Conservation (phyloP, 2,888 invertebrate species). For the Apoda limacodes region DNA sequence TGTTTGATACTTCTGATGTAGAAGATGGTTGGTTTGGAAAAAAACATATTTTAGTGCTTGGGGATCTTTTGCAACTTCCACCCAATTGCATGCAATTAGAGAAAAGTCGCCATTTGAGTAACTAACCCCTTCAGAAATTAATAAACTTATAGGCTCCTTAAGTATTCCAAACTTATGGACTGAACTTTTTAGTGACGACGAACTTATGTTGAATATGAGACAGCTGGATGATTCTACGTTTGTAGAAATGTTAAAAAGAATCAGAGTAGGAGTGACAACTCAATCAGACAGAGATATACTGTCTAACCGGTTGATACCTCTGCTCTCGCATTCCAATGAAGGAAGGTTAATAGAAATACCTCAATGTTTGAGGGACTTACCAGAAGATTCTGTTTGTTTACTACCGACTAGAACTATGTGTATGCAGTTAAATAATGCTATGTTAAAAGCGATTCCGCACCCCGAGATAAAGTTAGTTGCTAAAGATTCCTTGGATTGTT, state of each 20-base stretch:
- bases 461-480: too few species aligned
- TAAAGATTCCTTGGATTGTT: too few species aligned
- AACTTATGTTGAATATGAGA: conserved; percentile 3
- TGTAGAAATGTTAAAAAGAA: conserved; percentile 2
- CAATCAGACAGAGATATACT: conserved; percentile 4
- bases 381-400: conserved; percentile 8
- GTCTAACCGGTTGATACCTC: conserved; percentile 2
- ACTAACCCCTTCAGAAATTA: conserved; percentile 1
- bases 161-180: conserved; percentile 2
- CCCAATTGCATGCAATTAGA: too few species aligned
- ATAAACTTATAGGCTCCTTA: not conserved
- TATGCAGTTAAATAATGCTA: conserved; percentile 8
- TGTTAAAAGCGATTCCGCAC: too few species aligned
- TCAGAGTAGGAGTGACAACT: conserved; percentile 5
- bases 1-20: too few species aligned
- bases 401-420: conserved; percentile 8
- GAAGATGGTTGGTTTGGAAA: too few species aligned
- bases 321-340: conserved; percentile 7
- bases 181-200: conserved; percentile 1
- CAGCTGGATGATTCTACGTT: conserved; percentile 1
- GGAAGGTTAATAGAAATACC: conserved; percentile 6
- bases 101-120: too few species aligned
- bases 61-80: too few species aligned
- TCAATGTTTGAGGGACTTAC: conserved; percentile 1
- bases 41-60: too few species aligned